Evolutionary conservation across 2,113 vertebrate species (phyloP).

Genomic region (Siniperca knerii): DNA sequence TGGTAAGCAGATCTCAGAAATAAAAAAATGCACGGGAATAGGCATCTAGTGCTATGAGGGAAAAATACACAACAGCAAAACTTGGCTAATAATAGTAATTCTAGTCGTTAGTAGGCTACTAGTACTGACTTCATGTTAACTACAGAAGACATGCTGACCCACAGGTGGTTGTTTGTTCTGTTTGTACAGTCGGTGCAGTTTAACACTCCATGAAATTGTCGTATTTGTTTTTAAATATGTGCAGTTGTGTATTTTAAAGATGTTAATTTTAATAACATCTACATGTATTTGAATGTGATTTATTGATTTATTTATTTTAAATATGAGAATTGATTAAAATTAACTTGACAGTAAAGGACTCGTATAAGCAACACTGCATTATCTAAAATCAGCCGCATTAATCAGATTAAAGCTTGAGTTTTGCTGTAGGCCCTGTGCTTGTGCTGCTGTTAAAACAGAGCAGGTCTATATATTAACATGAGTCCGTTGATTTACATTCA

Average conservation of each 20-base stretch:
- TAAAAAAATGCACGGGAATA: neutral
- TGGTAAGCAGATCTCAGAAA: neutral
- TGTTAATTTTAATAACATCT: neutral
- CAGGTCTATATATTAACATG: slow-evolving; percentile 52
- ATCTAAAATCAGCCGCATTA: slow-evolving; percentile 6
- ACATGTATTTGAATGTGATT: neutral
- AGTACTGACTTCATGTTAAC: neutral
- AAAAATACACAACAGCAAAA: neutral
- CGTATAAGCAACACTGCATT: neutral
- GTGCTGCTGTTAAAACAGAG: slow-evolving; percentile 23
- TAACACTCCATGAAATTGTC: neutral
- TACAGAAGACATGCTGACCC: slow-evolving; percentile 6
- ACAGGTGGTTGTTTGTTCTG: slow-evolving; percentile 62
- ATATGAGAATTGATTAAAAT: neutral
- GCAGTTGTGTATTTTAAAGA: neutral
- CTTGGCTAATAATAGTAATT: neutral
- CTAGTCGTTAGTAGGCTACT: neutral
- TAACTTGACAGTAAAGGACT: neutral
- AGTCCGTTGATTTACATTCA: slow-evolving; percentile 64
- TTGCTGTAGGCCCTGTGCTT: slow-evolving; percentile 24
- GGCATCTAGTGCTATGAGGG: neutral
- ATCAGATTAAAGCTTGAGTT: slow-evolving; percentile 3
- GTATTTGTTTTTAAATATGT: neutral
- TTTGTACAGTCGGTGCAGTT: neutral
- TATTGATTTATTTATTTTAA: neutral